Evolutionary conservation across 2,888 invertebrate species (phyloP), one percentile per base, ranked within the genome.

Genomic region (Apamea crenata): DNA sequence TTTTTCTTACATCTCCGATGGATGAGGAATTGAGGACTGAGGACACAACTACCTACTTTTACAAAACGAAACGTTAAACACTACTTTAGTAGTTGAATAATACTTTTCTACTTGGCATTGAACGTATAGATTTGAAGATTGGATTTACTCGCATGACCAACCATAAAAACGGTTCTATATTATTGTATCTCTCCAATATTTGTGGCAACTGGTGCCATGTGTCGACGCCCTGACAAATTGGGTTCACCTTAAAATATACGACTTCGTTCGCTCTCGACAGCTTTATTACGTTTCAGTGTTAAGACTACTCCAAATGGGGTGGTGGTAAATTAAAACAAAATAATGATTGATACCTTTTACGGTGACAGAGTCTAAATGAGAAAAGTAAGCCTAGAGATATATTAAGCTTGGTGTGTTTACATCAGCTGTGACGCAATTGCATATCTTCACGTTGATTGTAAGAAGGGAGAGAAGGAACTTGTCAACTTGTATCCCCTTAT

Each of bases 221-320:
- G 94, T 90, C 86, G 90, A 89, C 90, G 86, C 80, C 71, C 86
- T 91, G 92, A 94, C 93, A 94, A 93, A 94, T 93, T 91, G 90
- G 86, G 78, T 86, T 86, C 84, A 86, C 82, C 82, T 87, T 81
- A 89, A 90, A 88, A 89, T 88, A 90, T 91, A 91, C 87, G 91
- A 89, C 87, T 90, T 90, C 88, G 91, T 90, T 89, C 84, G 83
- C 80, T 89, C 91, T 86, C 86, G 93, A 93, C 94, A 93, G 91
- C 84, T 94, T 94, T 93, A 94, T 94, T 91, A 91, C 87, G 81
- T 72, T 83, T 53, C 71, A 77, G 82, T 81, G 83, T 84, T 81
- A 82, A 86, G 73, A 87, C 86, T 84, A 85, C 87, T 78, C 81
- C 84, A 87, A 88, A 88, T 81, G 80, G 87, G 82, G 84, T 76